Conservation (phyloP, 2,888 invertebrate species). For the Ophion ellenae region DNA sequence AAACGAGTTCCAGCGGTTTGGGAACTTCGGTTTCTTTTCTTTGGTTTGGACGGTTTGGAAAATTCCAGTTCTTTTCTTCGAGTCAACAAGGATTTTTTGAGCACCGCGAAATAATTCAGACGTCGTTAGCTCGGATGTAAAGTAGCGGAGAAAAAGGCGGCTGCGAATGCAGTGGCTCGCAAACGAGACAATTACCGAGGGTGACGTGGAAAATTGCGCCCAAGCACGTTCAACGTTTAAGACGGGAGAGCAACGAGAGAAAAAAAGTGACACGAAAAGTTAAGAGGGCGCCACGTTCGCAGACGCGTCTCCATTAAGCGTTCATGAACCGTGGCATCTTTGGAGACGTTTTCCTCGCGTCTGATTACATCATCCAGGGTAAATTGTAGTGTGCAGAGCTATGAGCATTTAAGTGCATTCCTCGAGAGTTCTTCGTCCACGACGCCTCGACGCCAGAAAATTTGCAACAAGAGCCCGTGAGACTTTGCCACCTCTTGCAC, state of each 20-base stretch:
- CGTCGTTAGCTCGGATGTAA: not conserved
- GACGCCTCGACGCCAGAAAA: constrained; percentile 46
- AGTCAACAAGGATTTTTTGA: not conserved
- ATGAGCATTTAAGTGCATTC: constrained; percentile 58
- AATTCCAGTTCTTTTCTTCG: not conserved
- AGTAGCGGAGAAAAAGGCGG: not conserved
- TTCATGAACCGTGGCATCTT: constrained; percentile 22
- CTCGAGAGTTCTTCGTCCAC: constrained; percentile 54
- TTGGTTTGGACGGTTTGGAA: too few relatives aligned
- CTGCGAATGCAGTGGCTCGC: not conserved
- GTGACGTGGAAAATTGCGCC: not conserved
- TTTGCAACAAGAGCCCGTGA: constrained; percentile 29
- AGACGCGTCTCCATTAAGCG: constrained; percentile 47
- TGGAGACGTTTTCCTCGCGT: constrained; percentile 28
- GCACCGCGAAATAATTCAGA: not conserved
- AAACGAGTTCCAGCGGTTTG: not conserved
- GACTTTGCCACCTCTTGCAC: not conserved
- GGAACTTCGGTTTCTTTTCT: too few relatives aligned
- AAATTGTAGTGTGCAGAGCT: not conserved
- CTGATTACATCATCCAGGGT: not conserved
- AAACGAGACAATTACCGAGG: not conserved
- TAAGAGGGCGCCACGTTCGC: constrained; percentile 32
- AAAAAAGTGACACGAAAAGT: constrained; percentile 30
- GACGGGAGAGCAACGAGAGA: not conserved
- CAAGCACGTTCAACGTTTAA: not conserved